Percentiles rank a stretch among this genome's conserved stretches.
phyloP scores from a whole-genome alignment of 2,113 vertebrate genomes.

The Gila orcuttii region DNA sequence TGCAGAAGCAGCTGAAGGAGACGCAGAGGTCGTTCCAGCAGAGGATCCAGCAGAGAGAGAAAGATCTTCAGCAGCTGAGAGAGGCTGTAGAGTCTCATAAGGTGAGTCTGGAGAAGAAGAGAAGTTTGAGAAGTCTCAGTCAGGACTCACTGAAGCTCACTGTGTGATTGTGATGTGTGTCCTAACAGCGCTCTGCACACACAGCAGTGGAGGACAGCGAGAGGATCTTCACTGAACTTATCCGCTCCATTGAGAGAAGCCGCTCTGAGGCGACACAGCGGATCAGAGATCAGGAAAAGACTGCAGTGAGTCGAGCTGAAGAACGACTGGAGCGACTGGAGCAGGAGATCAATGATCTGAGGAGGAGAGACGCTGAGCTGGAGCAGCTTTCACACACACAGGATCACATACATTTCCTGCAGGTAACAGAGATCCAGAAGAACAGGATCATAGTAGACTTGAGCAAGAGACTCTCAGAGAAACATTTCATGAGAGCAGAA shows the following conservation, averaged over 20 bases:
- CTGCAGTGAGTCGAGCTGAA: slow-evolving; percentile 33
- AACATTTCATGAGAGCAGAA: no score
- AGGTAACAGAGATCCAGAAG: slow-evolving; percentile 31
- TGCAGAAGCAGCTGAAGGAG: no score
- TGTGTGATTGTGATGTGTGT: neutral
- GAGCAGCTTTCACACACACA: slow-evolving; percentile 49
- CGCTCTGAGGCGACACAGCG: slow-evolving; percentile 46
- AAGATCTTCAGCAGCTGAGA: no score
- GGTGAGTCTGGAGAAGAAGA: no score
- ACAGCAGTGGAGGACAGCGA: slow-evolving; percentile 51
- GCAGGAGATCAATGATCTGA: slow-evolving; percentile 53
- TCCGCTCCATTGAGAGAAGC: slow-evolving; percentile 44
- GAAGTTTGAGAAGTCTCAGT: no score
- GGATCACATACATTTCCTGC: slow-evolving; percentile 44
- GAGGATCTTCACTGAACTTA: slow-evolving; percentile 52
- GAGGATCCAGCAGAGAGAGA: no score
- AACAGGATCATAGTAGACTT: neutral
- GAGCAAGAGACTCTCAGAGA: neutral
- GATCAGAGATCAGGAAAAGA: slow-evolving; percentile 45
- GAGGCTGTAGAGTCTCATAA: no score
- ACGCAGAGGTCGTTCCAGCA: no score
- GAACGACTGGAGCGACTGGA: slow-evolving; percentile 19
- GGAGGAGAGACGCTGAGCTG: slow-evolving; percentile 52
- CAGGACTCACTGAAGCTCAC: no score
- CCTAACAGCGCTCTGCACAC: slow-evolving; percentile 43